Percentiles rank a stretch among this genome's conserved stretches.
These are phyloP conservation scores for Protula sp. DNA, from an alignment of 2,888 invertebrate genomes.

Conservation along the genomic window DNA sequence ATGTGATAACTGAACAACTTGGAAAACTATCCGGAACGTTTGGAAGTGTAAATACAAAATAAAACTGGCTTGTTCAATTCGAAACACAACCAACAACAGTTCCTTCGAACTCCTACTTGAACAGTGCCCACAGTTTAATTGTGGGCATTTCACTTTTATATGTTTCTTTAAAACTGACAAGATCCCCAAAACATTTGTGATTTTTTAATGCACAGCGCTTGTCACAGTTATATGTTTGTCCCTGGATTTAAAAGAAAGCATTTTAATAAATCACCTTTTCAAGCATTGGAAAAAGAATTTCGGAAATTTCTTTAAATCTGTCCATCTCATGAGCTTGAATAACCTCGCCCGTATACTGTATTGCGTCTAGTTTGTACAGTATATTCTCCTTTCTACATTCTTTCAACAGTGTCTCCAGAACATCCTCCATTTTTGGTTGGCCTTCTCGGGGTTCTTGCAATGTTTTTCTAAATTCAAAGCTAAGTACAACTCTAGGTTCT, in stretches of 20 bases:
- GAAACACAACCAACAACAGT: no score
- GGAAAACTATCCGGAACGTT: no score
- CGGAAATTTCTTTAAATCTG: slow-evolving; percentile 73
- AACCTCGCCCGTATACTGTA: slow-evolving; percentile 69
- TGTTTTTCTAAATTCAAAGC: slow-evolving; percentile 6
- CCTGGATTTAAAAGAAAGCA: no score
- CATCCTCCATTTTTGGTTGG: slow-evolving; percentile 26
- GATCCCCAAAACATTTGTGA: no score
- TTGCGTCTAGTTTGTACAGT: slow-evolving; percentile 69
- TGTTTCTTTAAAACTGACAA: no score
- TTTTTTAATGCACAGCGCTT: no score
- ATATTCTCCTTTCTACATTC: slow-evolving; percentile 78
- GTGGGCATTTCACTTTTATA: no score
- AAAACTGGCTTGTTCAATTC: no score
- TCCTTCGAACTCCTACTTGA: no score
- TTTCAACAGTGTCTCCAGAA: slow-evolving; percentile 66
- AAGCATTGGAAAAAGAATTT: slow-evolving; percentile 63
- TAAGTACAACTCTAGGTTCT: neutral
- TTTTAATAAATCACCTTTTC: slow-evolving; percentile 59
- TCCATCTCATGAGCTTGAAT: slow-evolving; percentile 68
- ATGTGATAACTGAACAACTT: neutral
- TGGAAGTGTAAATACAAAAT: no score
- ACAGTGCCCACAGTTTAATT: no score
- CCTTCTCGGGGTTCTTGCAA: slow-evolving; percentile 13
- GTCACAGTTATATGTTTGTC: no score